phyloP scores from a whole-genome alignment of 2,113 vertebrate species.

The Copsychus sechellarum region DNA sequence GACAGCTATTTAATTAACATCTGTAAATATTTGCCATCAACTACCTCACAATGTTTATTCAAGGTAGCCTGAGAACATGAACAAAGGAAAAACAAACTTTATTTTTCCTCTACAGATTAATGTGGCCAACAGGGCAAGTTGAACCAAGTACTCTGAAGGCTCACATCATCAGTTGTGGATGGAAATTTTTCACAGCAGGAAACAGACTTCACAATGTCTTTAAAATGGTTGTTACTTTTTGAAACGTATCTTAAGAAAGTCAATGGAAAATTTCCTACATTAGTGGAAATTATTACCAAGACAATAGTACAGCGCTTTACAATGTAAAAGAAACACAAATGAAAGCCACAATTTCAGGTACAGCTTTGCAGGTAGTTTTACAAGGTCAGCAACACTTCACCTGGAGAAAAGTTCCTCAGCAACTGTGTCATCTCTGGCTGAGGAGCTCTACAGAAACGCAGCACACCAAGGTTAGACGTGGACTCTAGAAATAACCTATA shows the following conservation, averaged over 20 bases:
- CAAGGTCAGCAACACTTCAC: background rate
- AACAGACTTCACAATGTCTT: background rate
- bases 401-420: background rate
- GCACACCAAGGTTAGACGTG: background rate
- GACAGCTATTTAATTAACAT: background rate
- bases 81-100: slow-evolving; percentile 12
- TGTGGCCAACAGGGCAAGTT: background rate
- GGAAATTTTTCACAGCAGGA: background rate
- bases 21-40: background rate
- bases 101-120: background rate
- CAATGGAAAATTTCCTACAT: background rate
- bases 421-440: background rate
- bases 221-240: background rate
- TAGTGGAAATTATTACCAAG: background rate
- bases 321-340: background rate
- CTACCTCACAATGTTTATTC: background rate
- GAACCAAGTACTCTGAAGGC: background rate
- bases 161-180: background rate
- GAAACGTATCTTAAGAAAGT: background rate
- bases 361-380: background rate
- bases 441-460: background rate
- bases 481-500: background rate
- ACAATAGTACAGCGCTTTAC: background rate
- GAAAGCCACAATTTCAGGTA: background rate
- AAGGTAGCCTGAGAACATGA: background rate